Evolutionary conservation across 2,113 vertebrate genomes (phyloP).

Genomic region (Hippolais icterina): DNA sequence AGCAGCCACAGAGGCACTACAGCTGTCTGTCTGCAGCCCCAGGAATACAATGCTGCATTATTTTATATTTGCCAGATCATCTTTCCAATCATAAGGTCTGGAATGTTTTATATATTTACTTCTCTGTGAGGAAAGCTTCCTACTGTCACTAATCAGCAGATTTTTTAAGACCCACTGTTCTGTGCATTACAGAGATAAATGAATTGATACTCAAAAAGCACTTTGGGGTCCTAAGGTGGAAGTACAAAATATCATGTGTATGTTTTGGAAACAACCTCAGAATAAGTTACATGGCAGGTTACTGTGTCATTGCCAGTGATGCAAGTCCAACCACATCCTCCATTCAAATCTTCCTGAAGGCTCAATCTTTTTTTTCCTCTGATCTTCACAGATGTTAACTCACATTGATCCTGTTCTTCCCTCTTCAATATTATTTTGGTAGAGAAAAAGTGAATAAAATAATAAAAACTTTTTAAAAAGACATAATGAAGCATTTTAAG

Average conservation of each 20-base stretch:
- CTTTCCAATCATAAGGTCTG: conserved; percentile 65
- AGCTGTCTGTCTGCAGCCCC: conserved; percentile 64
- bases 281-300: background rate
- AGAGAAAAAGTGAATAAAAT: background rate
- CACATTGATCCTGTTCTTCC: background rate
- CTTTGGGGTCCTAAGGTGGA: background rate
- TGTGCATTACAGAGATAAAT: background rate
- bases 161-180: background rate
- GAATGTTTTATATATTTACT: conserved; percentile 61
- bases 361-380: background rate
- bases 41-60: conserved; percentile 61
- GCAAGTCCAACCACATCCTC: conserved; percentile 19
- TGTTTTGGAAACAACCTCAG: conserved; percentile 7
- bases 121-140: conserved; percentile 33
- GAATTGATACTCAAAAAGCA: background rate
- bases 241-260: background rate
- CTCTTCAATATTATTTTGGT: background rate
- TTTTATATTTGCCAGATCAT: conserved; percentile 57
- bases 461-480: background rate
- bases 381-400: background rate
- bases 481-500: background rate
- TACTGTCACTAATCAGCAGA: conserved; percentile 40
- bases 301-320: background rate
- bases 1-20: conserved; percentile 62
- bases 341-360: background rate